Evolutionary conservation across 35 echinoderm and acorn worm species (phyloP).

Genomic region (Patiria miniata): DNA sequence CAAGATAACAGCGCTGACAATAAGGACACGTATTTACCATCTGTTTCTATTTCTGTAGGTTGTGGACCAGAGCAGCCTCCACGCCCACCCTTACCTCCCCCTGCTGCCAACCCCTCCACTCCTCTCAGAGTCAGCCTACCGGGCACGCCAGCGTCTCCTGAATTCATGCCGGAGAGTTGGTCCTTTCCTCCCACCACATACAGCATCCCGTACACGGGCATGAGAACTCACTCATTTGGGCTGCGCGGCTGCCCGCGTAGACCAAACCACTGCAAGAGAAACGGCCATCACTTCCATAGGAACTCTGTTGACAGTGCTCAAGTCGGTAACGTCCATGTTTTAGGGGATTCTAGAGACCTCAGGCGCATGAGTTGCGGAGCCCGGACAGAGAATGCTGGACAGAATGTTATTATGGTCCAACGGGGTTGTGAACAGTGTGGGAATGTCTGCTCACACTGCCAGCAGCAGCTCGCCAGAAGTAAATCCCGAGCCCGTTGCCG

Average conservation of each 20-base stretch:
- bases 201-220: constrained; percentile 29
- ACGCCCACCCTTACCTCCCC: not conserved
- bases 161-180: constrained; percentile 30
- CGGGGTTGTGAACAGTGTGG: constrained; percentile 81
- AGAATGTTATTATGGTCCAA: constrained; percentile 43
- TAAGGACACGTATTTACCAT: too few species aligned
- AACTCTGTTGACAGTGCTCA: constrained; percentile 1
- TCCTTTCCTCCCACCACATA: constrained; percentile 28
- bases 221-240: constrained; percentile 19
- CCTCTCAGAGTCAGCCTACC: constrained; percentile 26
- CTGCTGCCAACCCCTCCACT: not conserved
- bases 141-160: constrained; percentile 29
- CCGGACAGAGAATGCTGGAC: not conserved
- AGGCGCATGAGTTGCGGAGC: constrained; percentile 7
- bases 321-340: not conserved
- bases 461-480: constrained; percentile 63
- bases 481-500: constrained; percentile 40
- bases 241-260: not conserved
- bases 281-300: not conserved
- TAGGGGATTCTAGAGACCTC: constrained; percentile 5
- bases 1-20: too few species aligned
- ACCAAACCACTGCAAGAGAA: not conserved
- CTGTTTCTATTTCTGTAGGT: not conserved
- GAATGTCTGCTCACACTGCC: constrained; percentile 85
- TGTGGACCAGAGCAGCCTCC: not conserved